Conservation (phyloP, 2,113 vertebrate genomes). For the Rhinichthys klamathensis region DNA sequence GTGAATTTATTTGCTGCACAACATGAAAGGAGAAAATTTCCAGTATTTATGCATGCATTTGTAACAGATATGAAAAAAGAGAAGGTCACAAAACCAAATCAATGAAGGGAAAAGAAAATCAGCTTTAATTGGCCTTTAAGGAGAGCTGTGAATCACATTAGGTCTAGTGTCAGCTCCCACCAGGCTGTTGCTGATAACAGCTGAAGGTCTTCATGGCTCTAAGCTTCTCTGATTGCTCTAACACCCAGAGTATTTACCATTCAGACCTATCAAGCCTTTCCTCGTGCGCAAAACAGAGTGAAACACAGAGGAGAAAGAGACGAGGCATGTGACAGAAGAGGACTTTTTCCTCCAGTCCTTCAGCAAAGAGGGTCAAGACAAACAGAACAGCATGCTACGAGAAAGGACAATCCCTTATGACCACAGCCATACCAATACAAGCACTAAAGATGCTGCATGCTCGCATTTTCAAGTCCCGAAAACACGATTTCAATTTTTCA, state of each 20-base stretch:
- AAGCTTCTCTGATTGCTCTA: constrained; percentile 62
- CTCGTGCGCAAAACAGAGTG: background rate
- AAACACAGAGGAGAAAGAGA: background rate
- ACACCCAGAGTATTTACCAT: constrained; percentile 59
- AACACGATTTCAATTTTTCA: constrained; percentile 3
- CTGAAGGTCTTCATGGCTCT: constrained; percentile 54
- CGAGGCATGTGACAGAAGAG: background rate
- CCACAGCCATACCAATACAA: background rate
- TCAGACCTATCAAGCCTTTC: constrained; percentile 11
- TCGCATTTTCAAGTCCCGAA: background rate
- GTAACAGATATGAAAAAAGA: background rate
- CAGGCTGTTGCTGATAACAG: constrained; percentile 52
- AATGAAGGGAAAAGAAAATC: constrained; percentile 23
- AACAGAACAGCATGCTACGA: background rate
- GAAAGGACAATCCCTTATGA: background rate
- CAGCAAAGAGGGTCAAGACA: background rate
- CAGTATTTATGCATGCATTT: background rate
- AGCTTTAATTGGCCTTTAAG: constrained; percentile 48
- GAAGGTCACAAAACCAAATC: background rate
- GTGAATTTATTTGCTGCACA: background rate
- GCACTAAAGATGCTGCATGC: background rate
- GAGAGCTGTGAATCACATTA: constrained; percentile 36
- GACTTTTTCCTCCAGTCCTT: background rate
- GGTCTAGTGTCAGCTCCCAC: constrained; percentile 61
- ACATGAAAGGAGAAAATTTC: background rate